Conservation (phyloP, 2,113 vertebrate genomes). For the Reinhardtius hippoglossoides region DNA sequence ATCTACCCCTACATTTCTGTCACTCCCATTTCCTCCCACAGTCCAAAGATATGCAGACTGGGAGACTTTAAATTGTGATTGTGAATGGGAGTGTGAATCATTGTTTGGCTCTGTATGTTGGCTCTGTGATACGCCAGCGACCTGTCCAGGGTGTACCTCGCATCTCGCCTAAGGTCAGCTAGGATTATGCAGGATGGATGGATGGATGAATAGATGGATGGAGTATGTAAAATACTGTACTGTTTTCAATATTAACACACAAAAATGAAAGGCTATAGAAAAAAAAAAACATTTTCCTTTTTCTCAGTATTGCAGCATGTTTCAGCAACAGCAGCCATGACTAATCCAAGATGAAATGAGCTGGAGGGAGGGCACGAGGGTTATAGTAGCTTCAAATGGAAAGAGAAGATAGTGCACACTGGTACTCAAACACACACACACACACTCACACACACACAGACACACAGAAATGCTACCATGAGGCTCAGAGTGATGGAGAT, state of each 20-base stretch:
- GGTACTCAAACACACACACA: constrained; percentile 34
- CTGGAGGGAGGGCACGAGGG: constrained; percentile 36
- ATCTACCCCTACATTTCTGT: too few species aligned
- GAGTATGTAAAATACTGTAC: not conserved
- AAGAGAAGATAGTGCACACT: constrained; percentile 33
- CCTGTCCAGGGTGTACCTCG: too few species aligned
- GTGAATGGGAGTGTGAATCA: too few species aligned
- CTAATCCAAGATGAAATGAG: constrained; percentile 60
- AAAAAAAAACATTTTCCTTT: constrained; percentile 28
- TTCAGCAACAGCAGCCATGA: constrained; percentile 50
- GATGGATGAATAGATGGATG: too few species aligned
- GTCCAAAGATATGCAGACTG: not conserved
- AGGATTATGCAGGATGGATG: too few species aligned
- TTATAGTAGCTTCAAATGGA: constrained; percentile 43
- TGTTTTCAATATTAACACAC: not conserved
- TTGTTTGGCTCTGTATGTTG: not conserved
- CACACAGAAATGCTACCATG: constrained; percentile 23
- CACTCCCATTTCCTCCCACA: too few species aligned
- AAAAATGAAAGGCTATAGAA: not conserved
- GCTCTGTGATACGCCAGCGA: too few species aligned
- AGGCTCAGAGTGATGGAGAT: constrained; percentile 19
- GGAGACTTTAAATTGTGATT: not conserved
- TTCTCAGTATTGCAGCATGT: constrained; percentile 37
- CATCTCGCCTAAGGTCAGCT: too few species aligned
- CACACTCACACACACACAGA: constrained; percentile 5